Percentiles rank a stretch among this genome's conserved stretches.
These are phyloP conservation scores for Hofmannophila pseudospretella DNA, from an alignment of 2,888 invertebrate genomes.

Conservation along the genomic window DNA sequence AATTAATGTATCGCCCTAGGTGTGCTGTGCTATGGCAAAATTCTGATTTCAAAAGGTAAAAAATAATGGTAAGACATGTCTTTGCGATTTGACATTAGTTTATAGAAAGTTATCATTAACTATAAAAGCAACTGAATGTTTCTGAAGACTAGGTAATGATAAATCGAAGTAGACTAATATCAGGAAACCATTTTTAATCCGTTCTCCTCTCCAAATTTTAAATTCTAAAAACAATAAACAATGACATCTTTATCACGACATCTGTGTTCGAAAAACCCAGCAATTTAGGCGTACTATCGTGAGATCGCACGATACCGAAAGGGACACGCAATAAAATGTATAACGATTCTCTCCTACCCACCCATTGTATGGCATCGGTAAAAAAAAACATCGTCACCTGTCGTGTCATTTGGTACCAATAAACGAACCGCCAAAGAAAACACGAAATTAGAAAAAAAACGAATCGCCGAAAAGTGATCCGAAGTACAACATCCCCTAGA, in stretches of 20 bases:
- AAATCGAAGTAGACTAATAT: no score
- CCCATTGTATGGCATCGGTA: slow-evolving; percentile 26
- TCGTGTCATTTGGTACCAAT: slow-evolving; percentile 77
- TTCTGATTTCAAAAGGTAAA: no score
- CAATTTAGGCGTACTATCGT: slow-evolving; percentile 58
- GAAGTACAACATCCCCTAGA: slow-evolving; percentile 22
- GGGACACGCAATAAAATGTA: slow-evolving; percentile 71
- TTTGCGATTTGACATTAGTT: no score
- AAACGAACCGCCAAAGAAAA: slow-evolving; percentile 73
- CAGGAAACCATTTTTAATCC: no score
- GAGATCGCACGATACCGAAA: slow-evolving; percentile 33
- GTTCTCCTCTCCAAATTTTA: no score
- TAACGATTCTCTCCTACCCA: slow-evolving; percentile 61
- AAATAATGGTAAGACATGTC: no score
- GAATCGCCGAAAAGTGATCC: slow-evolving; percentile 64
- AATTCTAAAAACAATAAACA: slow-evolving; percentile 15
- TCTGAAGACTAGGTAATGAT: no score
- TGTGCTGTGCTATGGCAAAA: no score
- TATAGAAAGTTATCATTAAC: no score
- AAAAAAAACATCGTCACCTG: slow-evolving; percentile 70
- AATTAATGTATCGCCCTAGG: no score
- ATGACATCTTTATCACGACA: slow-evolving; percentile 52
- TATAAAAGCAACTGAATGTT: no score
- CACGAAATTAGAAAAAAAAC: slow-evolving; percentile 54
- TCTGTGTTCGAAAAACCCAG: slow-evolving; percentile 53